Evolutionary conservation across 2,888 invertebrate species (phyloP).

Genomic region (Myopa tessellatipennis): DNA sequence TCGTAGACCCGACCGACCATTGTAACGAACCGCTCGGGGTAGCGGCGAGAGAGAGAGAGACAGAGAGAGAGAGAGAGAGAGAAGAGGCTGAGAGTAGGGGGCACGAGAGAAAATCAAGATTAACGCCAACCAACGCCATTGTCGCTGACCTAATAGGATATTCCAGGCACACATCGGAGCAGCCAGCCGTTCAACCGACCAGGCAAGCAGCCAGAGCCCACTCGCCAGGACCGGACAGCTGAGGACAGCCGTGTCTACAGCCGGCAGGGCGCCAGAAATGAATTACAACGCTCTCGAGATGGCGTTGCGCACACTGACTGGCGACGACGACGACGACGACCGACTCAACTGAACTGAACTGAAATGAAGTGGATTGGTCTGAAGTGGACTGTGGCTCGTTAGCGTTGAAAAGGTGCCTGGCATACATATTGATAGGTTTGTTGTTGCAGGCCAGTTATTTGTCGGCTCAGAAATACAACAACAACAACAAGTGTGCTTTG

Average conservation of each 20-base stretch:
- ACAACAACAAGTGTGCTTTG: conserved; percentile 33
- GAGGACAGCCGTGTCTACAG: conserved; percentile 1
- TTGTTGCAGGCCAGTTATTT: conserved; percentile 12
- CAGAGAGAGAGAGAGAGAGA: neutral
- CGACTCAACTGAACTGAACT: neutral
- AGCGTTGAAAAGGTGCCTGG: conserved; percentile 27
- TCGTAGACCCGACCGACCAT: neutral
- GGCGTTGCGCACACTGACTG: conserved; percentile 31
- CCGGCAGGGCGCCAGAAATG: conserved; percentile 37
- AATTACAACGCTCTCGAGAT: conserved; percentile 33
- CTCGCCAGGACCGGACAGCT: neutral
- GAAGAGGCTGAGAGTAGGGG: neutral
- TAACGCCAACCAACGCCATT: conserved; percentile 46
- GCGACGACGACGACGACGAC: conserved; percentile 7
- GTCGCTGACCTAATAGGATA: conserved; percentile 47
- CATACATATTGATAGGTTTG: neutral
- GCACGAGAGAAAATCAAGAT: conserved; percentile 38
- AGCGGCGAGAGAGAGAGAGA: neutral
- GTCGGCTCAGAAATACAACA: conserved; percentile 1
- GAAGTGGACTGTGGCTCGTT: conserved; percentile 24
- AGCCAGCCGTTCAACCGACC: conserved; percentile 6
- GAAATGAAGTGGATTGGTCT: neutral
- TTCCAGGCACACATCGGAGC: conserved; percentile 33
- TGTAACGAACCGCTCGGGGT: conserved; percentile 20
- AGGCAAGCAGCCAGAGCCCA: neutral